Evolutionary conservation across 2,888 invertebrate genomes (phyloP).

Genomic region (Hirtodrosophila duncani): DNA sequence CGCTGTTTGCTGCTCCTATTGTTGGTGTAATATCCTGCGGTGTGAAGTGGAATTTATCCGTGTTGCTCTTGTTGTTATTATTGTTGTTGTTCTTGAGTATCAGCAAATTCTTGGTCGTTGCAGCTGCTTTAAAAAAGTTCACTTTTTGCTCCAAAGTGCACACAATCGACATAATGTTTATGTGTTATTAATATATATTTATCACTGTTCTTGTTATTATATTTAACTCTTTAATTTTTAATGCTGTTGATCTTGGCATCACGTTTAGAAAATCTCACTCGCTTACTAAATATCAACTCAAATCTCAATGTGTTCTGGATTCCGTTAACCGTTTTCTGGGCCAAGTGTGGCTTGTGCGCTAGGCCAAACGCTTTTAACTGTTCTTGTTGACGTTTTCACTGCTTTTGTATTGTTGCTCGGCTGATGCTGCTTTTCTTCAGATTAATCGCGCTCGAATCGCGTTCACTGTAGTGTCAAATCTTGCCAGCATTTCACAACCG

Average conservation of each 20-base stretch:
- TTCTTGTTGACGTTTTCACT: conserved; percentile 32
- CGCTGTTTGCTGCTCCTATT: conserved; percentile 8
- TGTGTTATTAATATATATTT: conserved; percentile 20
- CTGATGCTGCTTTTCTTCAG: neutral
- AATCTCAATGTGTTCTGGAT: neutral
- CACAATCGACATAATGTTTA: conserved; percentile 75
- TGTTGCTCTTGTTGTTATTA: conserved; percentile 25
- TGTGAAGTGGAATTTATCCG: conserved; percentile 40
- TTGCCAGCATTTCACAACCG: conserved; percentile 49
- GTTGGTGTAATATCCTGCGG: conserved; percentile 26
- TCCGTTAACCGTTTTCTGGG: conserved; percentile 10
- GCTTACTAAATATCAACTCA: neutral
- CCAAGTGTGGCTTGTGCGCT: conserved; percentile 14
- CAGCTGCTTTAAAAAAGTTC: conserved; percentile 70
- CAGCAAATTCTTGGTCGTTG: conserved; percentile 46
- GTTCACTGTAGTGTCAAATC: no score
- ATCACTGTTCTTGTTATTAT: conserved; percentile 4
- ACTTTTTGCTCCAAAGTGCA: conserved; percentile 74
- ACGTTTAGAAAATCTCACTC: conserved; percentile 2
- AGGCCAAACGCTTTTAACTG: conserved; percentile 35
- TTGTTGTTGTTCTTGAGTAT: conserved; percentile 37
- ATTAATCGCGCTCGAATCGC: conserved; percentile 16
- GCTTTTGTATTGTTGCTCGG: neutral
- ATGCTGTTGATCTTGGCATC: conserved; percentile 1
- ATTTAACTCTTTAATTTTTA: neutral